phyloP scores from a whole-genome alignment of 1,140 invertebrate species.

The Drosophila auraria region DNA sequence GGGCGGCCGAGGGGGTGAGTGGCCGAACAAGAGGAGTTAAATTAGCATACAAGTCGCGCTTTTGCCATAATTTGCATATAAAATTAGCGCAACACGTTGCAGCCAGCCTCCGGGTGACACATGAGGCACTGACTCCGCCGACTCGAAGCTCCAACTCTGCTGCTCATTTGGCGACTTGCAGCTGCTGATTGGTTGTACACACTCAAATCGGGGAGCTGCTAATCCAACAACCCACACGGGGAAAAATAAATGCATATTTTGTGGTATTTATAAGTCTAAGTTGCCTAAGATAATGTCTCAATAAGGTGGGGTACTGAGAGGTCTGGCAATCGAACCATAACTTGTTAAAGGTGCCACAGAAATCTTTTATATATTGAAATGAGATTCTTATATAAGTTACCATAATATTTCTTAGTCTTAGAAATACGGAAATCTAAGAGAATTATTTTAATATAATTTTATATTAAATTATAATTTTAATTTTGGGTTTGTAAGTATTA shows the following conservation, averaged over 20 bases:
- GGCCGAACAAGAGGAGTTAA: conserved; percentile 52
- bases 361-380: neutral
- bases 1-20: neutral
- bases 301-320: neutral
- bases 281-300: too few species aligned
- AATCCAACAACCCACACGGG: conserved; percentile 16
- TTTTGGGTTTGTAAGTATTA: too few species aligned
- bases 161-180: conserved; percentile 73
- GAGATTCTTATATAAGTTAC: neutral
- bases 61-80: conserved; percentile 83
- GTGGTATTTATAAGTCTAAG: neutral
- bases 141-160: conserved; percentile 18
- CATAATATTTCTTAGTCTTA: neutral
- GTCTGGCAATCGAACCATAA: too few species aligned
- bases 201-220: conserved; percentile 50
- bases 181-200: conserved; percentile 79
- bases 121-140: conserved; percentile 22
- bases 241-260: neutral
- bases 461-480: neutral
- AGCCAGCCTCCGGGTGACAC: conserved; percentile 40
- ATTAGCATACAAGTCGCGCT: conserved; percentile 82
- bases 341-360: too few species aligned
- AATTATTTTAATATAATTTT: neutral
- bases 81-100: conserved; percentile 81
- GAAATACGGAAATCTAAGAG: neutral